Percentiles rank a stretch among this genome's conserved stretches.
These are phyloP conservation scores for Pavo muticus DNA, from an alignment of 2,113 vertebrate species.

Conservation along the genomic window DNA sequence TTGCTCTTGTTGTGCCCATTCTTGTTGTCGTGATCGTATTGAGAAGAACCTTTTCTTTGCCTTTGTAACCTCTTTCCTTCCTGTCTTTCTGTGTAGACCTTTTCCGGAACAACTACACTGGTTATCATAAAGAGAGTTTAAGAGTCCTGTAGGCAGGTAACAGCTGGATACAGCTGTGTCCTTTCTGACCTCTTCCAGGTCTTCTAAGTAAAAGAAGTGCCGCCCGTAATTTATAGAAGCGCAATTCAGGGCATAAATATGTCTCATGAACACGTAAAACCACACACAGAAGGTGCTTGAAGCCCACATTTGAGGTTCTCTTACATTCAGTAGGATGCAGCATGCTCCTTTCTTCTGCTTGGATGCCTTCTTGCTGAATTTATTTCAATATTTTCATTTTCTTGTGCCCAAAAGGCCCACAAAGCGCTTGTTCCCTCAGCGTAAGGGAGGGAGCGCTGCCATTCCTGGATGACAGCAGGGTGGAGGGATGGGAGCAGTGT, in stretches of 20 bases:
- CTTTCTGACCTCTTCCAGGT: background rate
- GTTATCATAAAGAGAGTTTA: background rate
- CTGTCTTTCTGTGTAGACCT: background rate
- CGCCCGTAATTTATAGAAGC: slow-evolving; percentile 6
- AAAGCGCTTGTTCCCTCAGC: slow-evolving; percentile 32
- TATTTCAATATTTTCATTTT: slow-evolving; percentile 57
- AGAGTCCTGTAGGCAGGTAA: background rate
- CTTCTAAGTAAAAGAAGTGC: background rate
- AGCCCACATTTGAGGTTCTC: background rate
- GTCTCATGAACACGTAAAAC: background rate
- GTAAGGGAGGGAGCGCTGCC: slow-evolving; percentile 34
- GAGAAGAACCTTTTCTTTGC: background rate
- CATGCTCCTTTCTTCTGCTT: background rate
- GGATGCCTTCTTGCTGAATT: slow-evolving; percentile 39
- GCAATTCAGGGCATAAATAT: background rate
- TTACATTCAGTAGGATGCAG: slow-evolving; percentile 10
- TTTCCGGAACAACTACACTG: background rate
- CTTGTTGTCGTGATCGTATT: no score
- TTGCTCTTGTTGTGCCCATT: slow-evolving; percentile 4
- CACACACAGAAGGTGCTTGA: background rate
- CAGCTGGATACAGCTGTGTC: background rate
- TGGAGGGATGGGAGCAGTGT: background rate
- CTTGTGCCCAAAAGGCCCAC: slow-evolving; percentile 42
- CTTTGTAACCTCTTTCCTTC: background rate
- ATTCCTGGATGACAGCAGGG: background rate